These are phyloP conservation scores for Desoria tigrina DNA, from an alignment of 2,888 invertebrate species.

Conservation along the genomic window DNA sequence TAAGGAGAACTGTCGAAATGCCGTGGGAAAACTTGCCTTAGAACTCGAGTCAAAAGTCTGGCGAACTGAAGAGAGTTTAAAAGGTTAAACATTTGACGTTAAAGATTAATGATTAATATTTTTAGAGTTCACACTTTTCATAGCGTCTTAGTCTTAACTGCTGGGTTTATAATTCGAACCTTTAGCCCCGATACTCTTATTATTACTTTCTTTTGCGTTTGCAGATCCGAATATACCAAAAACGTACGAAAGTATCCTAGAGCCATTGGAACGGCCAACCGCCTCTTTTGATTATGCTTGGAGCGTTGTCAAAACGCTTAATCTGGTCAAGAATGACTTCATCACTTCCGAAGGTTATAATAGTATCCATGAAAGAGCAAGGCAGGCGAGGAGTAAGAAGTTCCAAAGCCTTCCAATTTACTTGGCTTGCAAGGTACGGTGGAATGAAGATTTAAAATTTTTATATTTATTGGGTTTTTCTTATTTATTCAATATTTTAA, in stretches of 20 bases:
- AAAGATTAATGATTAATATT: neutral
- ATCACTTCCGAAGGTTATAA: conserved; percentile 79
- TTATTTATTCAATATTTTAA: conserved; percentile 5
- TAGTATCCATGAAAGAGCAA: conserved; percentile 76
- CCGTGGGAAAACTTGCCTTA: conserved; percentile 77
- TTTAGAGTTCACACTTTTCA: neutral
- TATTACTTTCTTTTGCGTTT: conserved; percentile 33
- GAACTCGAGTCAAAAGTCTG: conserved; percentile 77
- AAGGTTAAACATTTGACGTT: conserved; percentile 54
- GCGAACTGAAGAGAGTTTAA: conserved; percentile 66
- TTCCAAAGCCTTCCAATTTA: conserved; percentile 72
- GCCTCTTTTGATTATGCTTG: conserved; percentile 78
- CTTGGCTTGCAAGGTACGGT: conserved; percentile 64
- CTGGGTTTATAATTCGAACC: no score
- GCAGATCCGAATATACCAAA: conserved; percentile 58
- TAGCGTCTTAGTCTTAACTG: no score
- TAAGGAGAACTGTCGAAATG: conserved; percentile 80
- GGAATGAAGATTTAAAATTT: neutral
- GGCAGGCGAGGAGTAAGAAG: conserved; percentile 71
- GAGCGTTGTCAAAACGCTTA: conserved; percentile 82
- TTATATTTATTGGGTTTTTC: no score
- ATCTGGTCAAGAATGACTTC: conserved; percentile 73
- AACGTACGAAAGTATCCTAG: conserved; percentile 69
- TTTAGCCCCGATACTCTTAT: conserved; percentile 8
- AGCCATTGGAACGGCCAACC: conserved; percentile 72